Evolutionary conservation across 1,140 invertebrate genomes (phyloP), one percentile per base, ranked within the genome.

Genomic region (Venustaconcha ellipsiformis): DNA sequence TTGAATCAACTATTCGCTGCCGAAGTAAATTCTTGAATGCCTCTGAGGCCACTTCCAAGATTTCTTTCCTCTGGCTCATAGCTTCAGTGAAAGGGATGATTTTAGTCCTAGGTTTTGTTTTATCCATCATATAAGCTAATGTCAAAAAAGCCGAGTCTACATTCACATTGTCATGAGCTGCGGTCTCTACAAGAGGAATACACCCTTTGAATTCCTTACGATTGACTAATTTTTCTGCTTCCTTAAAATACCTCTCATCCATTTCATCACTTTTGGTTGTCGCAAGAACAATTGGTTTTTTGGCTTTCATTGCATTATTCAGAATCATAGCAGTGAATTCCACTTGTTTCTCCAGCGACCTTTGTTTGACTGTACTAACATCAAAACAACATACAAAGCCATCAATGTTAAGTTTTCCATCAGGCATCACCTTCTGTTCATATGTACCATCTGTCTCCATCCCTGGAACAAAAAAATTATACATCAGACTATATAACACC

Each of bases 201-300:
- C 92, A 89, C 63, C 83, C 84, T 88, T 96, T 97, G 86, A 96
- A 97, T 89, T 99, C 97, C 89, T 97, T 98, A 48, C 96, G 92
- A 85, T 94, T 94, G 1, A 97, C 92, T 63, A 99, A 91, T 85
- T 94, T 94, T 85, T 98, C 96, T 0, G 95, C 96, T 90, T 99
- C 97, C 65, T 95, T 93, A 0, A 97, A 93, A 79, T 95, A 97
- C 63, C 94, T 92, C 83, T 97, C 95, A 88, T 95, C 95, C 0
- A 95, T 94, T 88, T 97, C 96, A 88, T 99, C 98, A 88, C 97
- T 97, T 92, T 99, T 99, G 4, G 97, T 97, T 4, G 97, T 98
- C 1, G 96, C 96, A 78, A 99, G 89, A 5, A 99, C 95, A 48
- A 99, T 93, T 0, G 98, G 97, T 88, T 99, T 99, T 89, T 99